Evolutionary conservation across 2,888 invertebrate genomes (phyloP), one percentile per base, ranked within the genome.

Genomic region (Polyommatus iphigenia): DNA sequence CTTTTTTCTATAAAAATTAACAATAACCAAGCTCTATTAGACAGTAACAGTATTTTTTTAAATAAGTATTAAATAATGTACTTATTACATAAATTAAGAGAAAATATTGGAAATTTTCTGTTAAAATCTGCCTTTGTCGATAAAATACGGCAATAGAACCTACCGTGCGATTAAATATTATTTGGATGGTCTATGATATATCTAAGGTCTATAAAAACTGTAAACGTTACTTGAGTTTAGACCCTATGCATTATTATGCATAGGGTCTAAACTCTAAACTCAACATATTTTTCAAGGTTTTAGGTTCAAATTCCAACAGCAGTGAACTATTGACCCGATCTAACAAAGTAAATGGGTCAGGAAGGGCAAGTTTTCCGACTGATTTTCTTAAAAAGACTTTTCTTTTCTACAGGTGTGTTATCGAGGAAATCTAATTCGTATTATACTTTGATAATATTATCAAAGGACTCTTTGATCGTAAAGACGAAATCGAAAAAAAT

Each of bases 301-400:
- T n/a, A n/a, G 8, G 24, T 62, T 13, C 7, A 62, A 13, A 20
- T 13, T 62, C 4, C 24, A 10, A 59, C 13, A 20, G 10, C 62
- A 24, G 20, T 24, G 1, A 62, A 62, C 62, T 62, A 62, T 24
- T 62, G 62, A 62, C 62, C 62, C 62, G 62, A 24, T 62, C 24
- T 62, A 20, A 62, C 62, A 20, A 62, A 62, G 24, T 20, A 62
- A 62, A 62, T 62, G 62, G 62, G 62, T 62, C 62, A 24, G 62
- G 62, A 62, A 62, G 62, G 13, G 24, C 62, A 24, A 24, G 13
- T 62, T 24, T 24, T 13, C 13, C 24, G 24, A 62, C 62, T 24
- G 62, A 62, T 24, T 62, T 62, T 24, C 62, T 62, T 62, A 10
- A 62, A 62, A 62, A 59, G 59, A 20, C n/a, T 57, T 57, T 20